Conservation (phyloP, 2,888 invertebrate species). For the Syrphus vitripennis region DNA sequence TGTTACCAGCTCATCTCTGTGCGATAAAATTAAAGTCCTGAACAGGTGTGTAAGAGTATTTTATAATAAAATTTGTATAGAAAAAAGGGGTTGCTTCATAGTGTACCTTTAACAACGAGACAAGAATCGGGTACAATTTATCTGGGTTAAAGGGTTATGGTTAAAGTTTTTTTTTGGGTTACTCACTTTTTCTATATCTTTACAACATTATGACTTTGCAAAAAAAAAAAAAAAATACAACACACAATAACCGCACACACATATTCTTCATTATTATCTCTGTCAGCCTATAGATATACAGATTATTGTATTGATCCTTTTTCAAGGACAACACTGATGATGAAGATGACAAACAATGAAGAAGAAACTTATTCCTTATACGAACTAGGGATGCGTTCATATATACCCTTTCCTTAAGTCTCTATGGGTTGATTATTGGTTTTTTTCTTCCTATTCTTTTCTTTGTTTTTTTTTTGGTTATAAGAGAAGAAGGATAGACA, state of each 20-base stretch:
- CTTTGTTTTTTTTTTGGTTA: no score
- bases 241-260: conserved; percentile 19
- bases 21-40: conserved; percentile 2
- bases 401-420: not conserved
- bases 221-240: no score
- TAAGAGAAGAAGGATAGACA: not conserved
- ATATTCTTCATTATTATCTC: conserved; percentile 36
- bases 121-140: conserved; percentile 6
- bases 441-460: not conserved
- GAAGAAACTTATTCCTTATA: not conserved
- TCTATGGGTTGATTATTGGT: not conserved
- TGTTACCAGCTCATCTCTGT: not conserved
- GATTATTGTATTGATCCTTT: conserved; percentile 11
- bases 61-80: not conserved
- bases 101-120: conserved; percentile 5
- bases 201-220: not conserved
- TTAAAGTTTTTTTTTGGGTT: conserved; percentile 49
- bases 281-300: conserved; percentile 21
- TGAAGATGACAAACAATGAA: conserved; percentile 33
- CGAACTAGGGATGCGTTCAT: not conserved
- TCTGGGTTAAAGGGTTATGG: conserved; percentile 45
- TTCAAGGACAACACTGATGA: conserved; percentile 53
- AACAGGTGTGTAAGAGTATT: conserved; percentile 26
- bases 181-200: not conserved
- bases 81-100: conserved; percentile 24